Evolutionary conservation across 2,797 vertebrate species (phyloP).

Genomic region (Malurus leucopterus): DNA sequence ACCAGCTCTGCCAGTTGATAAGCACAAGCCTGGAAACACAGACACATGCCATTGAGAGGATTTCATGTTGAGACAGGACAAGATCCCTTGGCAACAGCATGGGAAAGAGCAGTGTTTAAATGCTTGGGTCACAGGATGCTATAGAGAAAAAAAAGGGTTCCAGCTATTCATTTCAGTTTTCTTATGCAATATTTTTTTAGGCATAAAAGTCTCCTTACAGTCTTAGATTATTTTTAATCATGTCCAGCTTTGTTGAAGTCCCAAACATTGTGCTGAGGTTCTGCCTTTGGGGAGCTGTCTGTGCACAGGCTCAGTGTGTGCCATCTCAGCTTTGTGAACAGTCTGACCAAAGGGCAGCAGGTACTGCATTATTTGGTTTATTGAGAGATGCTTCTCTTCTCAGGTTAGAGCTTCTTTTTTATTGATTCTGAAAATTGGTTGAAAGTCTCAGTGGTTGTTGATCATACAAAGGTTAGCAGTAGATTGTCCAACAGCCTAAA

Average conservation of each 20-base stretch:
- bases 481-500: not conserved
- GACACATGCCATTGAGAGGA: not conserved
- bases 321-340: not conserved
- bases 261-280: not conserved
- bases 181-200: not conserved
- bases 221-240: not conserved
- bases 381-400: not conserved
- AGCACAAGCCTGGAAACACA: not conserved
- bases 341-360: not conserved
- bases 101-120: not conserved
- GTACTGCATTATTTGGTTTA: not conserved
- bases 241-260: not conserved
- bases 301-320: not conserved
- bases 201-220: not conserved
- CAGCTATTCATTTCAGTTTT: not conserved
- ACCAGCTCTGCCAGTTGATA: not conserved
- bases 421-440: not conserved
- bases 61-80: not conserved
- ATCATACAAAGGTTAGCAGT: not conserved
- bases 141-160: not conserved
- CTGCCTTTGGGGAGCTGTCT: not conserved
- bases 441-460: not conserved
- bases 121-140: not conserved
- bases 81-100: not conserved
- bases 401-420: not conserved